These are phyloP conservation scores for Latrodectus hesperus DNA, from an alignment of 2,888 invertebrate genomes.

Conservation along the genomic window DNA sequence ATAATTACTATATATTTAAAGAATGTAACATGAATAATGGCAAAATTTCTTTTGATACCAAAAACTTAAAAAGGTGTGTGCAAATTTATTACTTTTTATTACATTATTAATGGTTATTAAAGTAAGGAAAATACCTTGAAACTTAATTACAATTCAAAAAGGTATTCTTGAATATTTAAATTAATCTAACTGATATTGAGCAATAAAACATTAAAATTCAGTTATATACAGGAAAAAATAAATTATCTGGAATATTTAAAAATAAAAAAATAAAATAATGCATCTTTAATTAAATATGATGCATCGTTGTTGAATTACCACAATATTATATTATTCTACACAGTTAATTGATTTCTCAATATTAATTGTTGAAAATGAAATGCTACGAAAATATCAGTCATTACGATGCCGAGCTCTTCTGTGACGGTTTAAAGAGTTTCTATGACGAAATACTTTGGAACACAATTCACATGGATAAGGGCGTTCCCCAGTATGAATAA, in stretches of 20 bases:
- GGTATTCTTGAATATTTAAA: not conserved
- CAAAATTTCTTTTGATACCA: no score
- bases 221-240: not conserved
- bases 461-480: conserved; percentile 57
- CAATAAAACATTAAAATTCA: not conserved
- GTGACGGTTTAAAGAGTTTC: conserved; percentile 59
- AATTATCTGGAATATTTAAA: not conserved
- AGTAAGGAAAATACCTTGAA: no score
- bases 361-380: no score
- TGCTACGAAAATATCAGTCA: not conserved
- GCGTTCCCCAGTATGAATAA: conserved; percentile 64
- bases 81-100: no score
- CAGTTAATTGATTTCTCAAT: no score
- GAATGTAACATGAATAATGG: no score
- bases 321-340: no score
- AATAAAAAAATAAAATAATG: not conserved
- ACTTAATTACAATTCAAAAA: not conserved
- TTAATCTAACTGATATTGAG: not conserved
- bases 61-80: no score
- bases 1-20: no score
- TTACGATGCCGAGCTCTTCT: conserved; percentile 40
- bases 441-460: conserved; percentile 53
- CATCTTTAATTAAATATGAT: not conserved
- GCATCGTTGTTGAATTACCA: not conserved
- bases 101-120: no score